These are phyloP conservation scores for Anniella stebbinsi DNA, from an alignment of 2,797 vertebrate genomes.

Conservation along the genomic window DNA sequence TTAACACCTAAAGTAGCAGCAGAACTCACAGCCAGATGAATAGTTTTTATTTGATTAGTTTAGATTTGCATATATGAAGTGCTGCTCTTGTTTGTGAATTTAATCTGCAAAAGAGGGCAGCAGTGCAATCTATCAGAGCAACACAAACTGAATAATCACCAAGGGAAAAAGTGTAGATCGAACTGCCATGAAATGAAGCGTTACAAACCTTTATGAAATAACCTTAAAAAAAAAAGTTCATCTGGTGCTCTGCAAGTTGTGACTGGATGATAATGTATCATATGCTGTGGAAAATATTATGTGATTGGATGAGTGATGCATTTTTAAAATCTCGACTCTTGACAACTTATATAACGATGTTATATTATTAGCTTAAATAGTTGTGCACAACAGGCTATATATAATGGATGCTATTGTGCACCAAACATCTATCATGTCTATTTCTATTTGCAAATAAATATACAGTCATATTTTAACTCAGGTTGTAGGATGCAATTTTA, in stretches of 20 bases:
- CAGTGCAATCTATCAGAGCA: constrained; percentile 7
- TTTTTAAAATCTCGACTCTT: constrained; percentile 30
- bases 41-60: constrained; percentile 15
- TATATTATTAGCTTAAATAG: constrained; percentile 18
- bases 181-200: constrained; percentile 3
- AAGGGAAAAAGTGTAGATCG: background rate
- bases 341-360: constrained; percentile 23
- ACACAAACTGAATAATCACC: constrained; percentile 3
- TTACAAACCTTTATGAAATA: constrained; percentile 33
- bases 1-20: background rate
- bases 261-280: constrained; percentile 29
- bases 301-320: constrained; percentile 39
- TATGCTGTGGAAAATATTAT: constrained; percentile 8
- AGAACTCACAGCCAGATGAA: background rate
- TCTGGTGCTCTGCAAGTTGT: constrained; percentile 17
- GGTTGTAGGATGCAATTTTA: background rate
- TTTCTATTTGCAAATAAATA: constrained; percentile 27
- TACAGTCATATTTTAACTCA: constrained; percentile 21
- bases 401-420: background rate
- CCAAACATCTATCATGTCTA: constrained; percentile 22
- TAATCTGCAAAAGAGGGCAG: background rate
- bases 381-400: background rate
- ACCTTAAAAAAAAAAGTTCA: constrained; percentile 12
- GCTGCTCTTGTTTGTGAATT: background rate
- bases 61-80: background rate